Evolutionary conservation across 2,797 vertebrate species (phyloP), one percentile per base, ranked within the genome.

Genomic region (Macroramphosus scolopax): DNA sequence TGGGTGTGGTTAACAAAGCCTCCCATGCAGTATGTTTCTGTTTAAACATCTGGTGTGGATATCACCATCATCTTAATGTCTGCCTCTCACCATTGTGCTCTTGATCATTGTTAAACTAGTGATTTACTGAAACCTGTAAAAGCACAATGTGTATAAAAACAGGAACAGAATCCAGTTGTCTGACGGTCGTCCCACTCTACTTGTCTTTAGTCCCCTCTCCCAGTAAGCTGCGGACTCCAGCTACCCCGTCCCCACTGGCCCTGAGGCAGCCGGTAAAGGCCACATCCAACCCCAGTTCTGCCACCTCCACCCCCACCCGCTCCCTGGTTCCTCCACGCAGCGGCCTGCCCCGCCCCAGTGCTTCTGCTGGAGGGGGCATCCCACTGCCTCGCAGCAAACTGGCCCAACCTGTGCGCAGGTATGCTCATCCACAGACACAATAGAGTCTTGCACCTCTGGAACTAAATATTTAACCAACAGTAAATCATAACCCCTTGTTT

Each of bases 331-430:
- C 91, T 2, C 75, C 90, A 2, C 91, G 92, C 77, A 98, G 95
- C 32, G 91, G 93, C 72, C 89, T 99, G 77, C 97, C 97, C 42
- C 93, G 96, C 77, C 97, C 95, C 61, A 95, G 92, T 58, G 88
- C 89, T 55, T 76, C 91, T 50, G 82, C 91, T 16, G 59, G 90
- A 2, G 94, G 94, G 0, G 93, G 94, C 35, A 92, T 97, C 80
- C 93, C 95, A 77, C 89, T 96, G 90, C 94, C 96, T 80, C 94
- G 96, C 51, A 98, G 96, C 89, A 98, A 98, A 80, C 90, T 99
- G 90, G 95, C 92, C 77, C 97, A 99, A 60, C 95, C 97, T 58
- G 92, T 98, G 61, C 94, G 95, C 85, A 94, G 96, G 97, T 98
- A 83, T 0, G 29, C 37, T 17, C 26, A 20, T n/a, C 15, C 17